Conservation (phyloP, 2,113 vertebrate species). For the Oophaga pumilio region DNA sequence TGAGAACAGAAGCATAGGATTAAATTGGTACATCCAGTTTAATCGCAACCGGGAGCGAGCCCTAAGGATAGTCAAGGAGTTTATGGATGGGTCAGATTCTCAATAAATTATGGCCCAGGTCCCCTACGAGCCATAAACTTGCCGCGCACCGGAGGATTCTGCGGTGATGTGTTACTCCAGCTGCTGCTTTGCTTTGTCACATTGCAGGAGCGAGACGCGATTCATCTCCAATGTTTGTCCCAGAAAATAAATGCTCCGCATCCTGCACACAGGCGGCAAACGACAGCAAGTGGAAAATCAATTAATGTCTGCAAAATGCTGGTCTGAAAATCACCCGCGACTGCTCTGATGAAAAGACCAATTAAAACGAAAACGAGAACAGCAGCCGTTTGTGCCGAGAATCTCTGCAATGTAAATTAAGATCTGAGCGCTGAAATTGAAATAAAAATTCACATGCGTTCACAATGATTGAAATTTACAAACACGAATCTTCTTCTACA, state of each 20-base stretch:
- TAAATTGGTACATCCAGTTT: no score
- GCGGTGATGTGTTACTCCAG: not conserved
- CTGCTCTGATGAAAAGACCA: not conserved
- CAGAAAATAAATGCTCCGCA: constrained; percentile 25
- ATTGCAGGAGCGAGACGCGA: not conserved
- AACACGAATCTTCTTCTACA: not conserved
- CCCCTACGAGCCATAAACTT: no score
- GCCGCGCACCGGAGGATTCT: not conserved
- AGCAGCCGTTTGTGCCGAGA: not conserved
- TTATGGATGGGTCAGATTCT: no score
- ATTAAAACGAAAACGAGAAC: not conserved
- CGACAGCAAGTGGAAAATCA: constrained; percentile 35
- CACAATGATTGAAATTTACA: not conserved
- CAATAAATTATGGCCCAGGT: no score
- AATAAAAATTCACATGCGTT: not conserved
- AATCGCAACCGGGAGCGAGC: no score
- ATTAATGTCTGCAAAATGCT: constrained; percentile 33
- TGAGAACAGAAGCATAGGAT: no score
- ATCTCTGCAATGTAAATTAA: not conserved
- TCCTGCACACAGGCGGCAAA: no score
- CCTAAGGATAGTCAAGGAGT: no score
- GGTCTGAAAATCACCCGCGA: constrained; percentile 18
- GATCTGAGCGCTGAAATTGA: not conserved
- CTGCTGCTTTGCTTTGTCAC: not conserved
- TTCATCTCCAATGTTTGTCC: constrained; percentile 10